Evolutionary conservation across 2,797 vertebrate genomes (phyloP), one percentile per base, ranked within the genome.

Genomic region (Phoxinus dragarum): DNA sequence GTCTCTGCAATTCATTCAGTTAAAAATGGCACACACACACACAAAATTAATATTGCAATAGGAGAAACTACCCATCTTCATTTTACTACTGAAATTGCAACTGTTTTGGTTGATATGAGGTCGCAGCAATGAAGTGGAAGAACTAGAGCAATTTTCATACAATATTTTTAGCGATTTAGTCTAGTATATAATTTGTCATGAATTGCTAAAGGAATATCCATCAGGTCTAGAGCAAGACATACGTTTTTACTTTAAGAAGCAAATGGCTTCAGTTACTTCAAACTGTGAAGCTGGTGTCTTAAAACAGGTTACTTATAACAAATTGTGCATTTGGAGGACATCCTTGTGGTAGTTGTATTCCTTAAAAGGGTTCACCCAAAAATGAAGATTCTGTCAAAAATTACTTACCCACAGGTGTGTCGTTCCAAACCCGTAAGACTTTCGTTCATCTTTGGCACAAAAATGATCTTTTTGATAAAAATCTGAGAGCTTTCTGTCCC

Each of bases 381-480:
- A 59, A 4, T n/a, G 3, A 4, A n/a, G 10, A n/a, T 59, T 11
- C 0, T 11, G 4, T n/a, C 1, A 11, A n/a, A 10, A 23, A 9
- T 23, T n/a, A n/a, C 56, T 59, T 10, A 27, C 56, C 7, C 23
- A 11, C 10, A 54, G n/a, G n/a, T n/a, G n/a, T 54, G 23, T 59
- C 23, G 9, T 59, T n/a, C 10, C 23, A 59, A 59, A 27, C 56
- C 3, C 0, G 23, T 12, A n/a, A 27, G 23, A 11, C 9, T 11
- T 56, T 59, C 7, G 4, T n/a, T 59, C 9, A 59, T 59, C 23
- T 59, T 5, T 10, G 4, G 56, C n/a, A 59, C 10, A 59, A 4
- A 11, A n/a, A 59, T 59, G 0, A 59, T 27, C 1, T 59, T 59
- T 59, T 59, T 59, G 0, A 27, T 16, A 1, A 4, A n/a, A 59